These are phyloP conservation scores for Parazoanthus swiftii DNA, from an alignment of 92 coral and sea anemone genomes.

Conservation along the genomic window DNA sequence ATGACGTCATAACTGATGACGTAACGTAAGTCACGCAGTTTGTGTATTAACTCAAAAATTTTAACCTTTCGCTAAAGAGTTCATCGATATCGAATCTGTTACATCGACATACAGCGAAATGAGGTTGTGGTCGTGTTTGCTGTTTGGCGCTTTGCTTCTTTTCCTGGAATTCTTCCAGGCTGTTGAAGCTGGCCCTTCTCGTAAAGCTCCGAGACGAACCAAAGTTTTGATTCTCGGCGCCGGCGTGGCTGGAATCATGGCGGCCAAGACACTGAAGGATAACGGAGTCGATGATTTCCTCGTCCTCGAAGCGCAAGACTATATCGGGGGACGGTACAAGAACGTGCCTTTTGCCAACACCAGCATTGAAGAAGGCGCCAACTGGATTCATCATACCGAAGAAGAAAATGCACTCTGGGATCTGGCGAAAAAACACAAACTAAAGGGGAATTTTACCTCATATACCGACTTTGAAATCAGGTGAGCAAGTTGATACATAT, in stretches of 20 bases:
- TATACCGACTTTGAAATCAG: conserved; percentile 26
- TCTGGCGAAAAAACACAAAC: conserved; percentile 23
- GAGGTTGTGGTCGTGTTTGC: conserved; percentile 4
- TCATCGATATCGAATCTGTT: too few relatives aligned
- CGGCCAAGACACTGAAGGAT: conserved; percentile 71
- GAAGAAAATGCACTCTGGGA: conserved; percentile 41
- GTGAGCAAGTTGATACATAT: background rate
- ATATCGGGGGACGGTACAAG: conserved; percentile 82
- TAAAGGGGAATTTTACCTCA: conserved; percentile 6
- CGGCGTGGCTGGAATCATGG: conserved; percentile 81
- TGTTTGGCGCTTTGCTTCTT: background rate
- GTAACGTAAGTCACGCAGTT: too few relatives aligned
- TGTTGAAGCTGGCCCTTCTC: background rate
- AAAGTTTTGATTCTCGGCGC: conserved; percentile 82
- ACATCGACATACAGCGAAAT: background rate
- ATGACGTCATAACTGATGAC: too few relatives aligned
- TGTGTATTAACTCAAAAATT: too few relatives aligned
- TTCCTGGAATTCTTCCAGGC: background rate
- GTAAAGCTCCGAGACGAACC: background rate
- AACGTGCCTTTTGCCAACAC: conserved; percentile 51
- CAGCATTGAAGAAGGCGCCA: conserved; percentile 76
- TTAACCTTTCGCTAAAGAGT: too few relatives aligned
- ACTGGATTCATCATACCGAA: conserved; percentile 73
- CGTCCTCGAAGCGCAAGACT: conserved; percentile 83
- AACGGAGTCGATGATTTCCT: conserved; percentile 73